Evolutionary conservation across 1,140 invertebrate species (phyloP).

Genomic region (Drosophila melanogaster): DNA sequence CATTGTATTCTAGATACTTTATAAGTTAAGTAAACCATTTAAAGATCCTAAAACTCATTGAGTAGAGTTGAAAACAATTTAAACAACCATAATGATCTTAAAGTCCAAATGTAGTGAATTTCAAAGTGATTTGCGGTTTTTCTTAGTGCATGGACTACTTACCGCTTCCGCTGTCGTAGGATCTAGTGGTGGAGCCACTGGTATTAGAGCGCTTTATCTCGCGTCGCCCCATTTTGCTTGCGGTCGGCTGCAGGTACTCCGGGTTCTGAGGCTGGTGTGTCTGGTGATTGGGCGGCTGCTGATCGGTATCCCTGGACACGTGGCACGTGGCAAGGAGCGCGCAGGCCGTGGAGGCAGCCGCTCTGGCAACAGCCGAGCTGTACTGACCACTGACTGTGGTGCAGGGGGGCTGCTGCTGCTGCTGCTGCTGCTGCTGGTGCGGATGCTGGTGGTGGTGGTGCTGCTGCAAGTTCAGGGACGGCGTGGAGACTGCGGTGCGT

Average conservation of each 20-base stretch:
- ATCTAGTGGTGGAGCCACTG: constrained; percentile 78
- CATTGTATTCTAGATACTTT: too few species aligned
- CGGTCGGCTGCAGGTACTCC: constrained; percentile 37
- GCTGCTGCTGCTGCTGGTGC: constrained; percentile 9
- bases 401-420: not conserved
- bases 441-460: constrained; percentile 23
- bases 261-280: constrained; percentile 32
- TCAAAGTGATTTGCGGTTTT: not conserved
- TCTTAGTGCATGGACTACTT: constrained; percentile 39
- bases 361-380: constrained; percentile 67
- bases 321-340: constrained; percentile 74
- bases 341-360: constrained; percentile 68
- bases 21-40: too few species aligned
- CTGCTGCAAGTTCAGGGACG: constrained; percentile 53
- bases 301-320: constrained; percentile 40
- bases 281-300: constrained; percentile 12
- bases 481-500: constrained; percentile 65
- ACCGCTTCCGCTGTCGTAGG: constrained; percentile 82
- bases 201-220: constrained; percentile 84
- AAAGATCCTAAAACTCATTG: too few species aligned
- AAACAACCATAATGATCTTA: too few species aligned
- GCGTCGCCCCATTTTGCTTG: constrained; percentile 77
- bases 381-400: constrained; percentile 33
- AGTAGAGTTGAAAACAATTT: too few species aligned
- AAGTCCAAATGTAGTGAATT: not conserved